Evolutionary conservation across 2,113 vertebrate genomes (phyloP).

Genomic region (Prunella fulvescens): DNA sequence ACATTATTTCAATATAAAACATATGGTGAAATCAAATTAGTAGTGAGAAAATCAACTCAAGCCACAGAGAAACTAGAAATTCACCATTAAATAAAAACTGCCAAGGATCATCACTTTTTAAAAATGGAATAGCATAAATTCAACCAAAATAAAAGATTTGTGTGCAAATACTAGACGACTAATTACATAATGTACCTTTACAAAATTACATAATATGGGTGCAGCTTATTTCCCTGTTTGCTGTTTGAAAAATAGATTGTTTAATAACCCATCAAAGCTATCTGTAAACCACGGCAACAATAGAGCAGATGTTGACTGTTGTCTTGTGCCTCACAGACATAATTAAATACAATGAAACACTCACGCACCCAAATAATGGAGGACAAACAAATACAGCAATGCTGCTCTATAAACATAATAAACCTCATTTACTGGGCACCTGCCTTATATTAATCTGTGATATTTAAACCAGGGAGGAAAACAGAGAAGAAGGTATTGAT

Average conservation of each 20-base stretch:
- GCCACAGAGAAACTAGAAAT: neutral
- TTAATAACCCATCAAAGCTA: constrained; percentile 83
- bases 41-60: neutral
- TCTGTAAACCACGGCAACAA: constrained; percentile 81
- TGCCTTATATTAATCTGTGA: constrained; percentile 45
- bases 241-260: constrained; percentile 79
- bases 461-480: constrained; percentile 22
- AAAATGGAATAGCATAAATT: constrained; percentile 29
- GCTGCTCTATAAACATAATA: constrained; percentile 53
- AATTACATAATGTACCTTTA: constrained; percentile 75
- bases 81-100: neutral
- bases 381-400: constrained; percentile 65
- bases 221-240: constrained; percentile 72
- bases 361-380: constrained; percentile 63
- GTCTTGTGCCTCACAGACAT: constrained; percentile 77
- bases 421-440: constrained; percentile 68
- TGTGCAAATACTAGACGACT: constrained; percentile 49
- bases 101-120: neutral
- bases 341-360: constrained; percentile 78
- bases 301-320: constrained; percentile 81
- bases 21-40: neutral
- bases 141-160: constrained; percentile 54
- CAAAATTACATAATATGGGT: constrained; percentile 67
- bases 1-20: neutral
- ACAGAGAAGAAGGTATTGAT: neutral